These are phyloP conservation scores for Muscicapa adusta DNA, from an alignment of 2,113 vertebrate species.

Conservation along the genomic window DNA sequence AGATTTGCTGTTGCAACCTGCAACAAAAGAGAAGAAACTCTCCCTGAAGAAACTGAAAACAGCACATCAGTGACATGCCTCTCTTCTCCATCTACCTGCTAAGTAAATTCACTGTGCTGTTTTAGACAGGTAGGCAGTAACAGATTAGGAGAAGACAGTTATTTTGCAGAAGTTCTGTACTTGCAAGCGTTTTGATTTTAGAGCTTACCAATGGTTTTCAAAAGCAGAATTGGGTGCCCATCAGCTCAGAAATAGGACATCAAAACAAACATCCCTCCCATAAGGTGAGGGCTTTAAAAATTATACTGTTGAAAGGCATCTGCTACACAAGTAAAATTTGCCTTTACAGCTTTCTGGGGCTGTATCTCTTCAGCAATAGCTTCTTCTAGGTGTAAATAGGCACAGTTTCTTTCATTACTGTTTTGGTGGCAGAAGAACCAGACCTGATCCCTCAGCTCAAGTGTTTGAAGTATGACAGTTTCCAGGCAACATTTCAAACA, in stretches of 20 bases:
- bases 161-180: neutral
- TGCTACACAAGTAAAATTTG: neutral
- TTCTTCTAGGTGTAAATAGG: neutral
- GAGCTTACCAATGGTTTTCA: neutral
- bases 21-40: slow-evolving; percentile 18
- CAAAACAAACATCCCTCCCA: neutral
- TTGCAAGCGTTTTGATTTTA: neutral
- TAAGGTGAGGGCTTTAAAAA: neutral
- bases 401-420: neutral
- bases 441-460: slow-evolving; percentile 7
- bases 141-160: neutral
- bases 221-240: neutral
- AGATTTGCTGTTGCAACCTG: slow-evolving; percentile 97
- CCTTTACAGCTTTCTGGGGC: neutral
- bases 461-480: slow-evolving; percentile 20
- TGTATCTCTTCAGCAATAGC: neutral
- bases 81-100: neutral
- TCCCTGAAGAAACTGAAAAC: neutral
- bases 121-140: neutral
- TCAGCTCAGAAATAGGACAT: neutral
- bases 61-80: neutral
- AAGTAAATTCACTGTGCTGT: neutral
- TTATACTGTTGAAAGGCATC: neutral
- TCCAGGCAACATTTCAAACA: slow-evolving; percentile 41
- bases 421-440: slow-evolving; percentile 1